Evolutionary conservation across 1,140 invertebrate genomes (phyloP), one percentile per base, ranked within the genome.

Genomic region (Gyrodactylus salaris): DNA sequence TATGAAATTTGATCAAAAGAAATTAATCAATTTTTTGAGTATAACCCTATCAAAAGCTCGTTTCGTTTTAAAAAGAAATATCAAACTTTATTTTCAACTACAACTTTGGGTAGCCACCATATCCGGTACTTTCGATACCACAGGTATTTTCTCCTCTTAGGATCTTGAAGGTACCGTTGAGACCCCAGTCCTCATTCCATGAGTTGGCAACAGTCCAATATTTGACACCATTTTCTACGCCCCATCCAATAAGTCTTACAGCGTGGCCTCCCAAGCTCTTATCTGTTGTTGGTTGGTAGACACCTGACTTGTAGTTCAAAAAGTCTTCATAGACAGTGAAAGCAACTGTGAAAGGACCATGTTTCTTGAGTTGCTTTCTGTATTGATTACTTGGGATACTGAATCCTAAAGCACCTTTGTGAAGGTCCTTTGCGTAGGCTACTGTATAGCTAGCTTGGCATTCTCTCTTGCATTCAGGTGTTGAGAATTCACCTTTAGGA

Each of bases 121-220:
- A 22, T 25, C 23, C n/a, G 1, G 21, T 25, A 21, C 25, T 21
- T 69, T 73, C 72, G 22, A 73, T 73, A 24, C 88, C 89, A 79
- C 88, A 89, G 77, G 92, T 87, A 81, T 92, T 85, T 73, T 82
- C 78, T n/a, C 89, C 90, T 76, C 89, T 83, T 1, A 88, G 80
- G 69, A 93, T 91, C 79, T 89, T 89, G 83, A 94, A 92, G 79
- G 85, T 87, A 20, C 91, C 80, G 74, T 79, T 76, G 76, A 83
- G 80, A 75, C 84, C 89, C 89, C 89, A 92, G 77, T 91, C 89
- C 2, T 83, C 82, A 79, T 92, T 92, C 89, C 89, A 93, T 0
- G 88, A 91, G 82, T 93, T 93, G 68, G 87, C 89, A 76, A 89
- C 84, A 0, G 89, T 83, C 90, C 90, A 94, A 78, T 91, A 94